Conservation (phyloP, 1,140 invertebrate genomes). For the Tetramorium alpestre region DNA sequence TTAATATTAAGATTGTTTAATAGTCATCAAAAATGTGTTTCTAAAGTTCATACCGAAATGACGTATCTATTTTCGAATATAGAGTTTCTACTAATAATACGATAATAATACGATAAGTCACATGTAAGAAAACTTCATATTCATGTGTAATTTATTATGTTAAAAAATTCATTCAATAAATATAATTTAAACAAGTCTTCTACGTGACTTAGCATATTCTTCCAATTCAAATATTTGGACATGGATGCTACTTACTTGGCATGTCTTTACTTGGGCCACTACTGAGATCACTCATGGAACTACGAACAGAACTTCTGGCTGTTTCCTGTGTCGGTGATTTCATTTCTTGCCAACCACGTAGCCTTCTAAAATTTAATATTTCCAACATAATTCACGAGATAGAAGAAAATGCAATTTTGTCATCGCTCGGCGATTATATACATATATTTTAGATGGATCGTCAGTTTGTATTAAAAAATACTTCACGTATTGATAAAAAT, state of each 20-base stretch:
- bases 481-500: background rate
- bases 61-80: background rate
- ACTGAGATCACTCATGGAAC: slow-evolving; percentile 85
- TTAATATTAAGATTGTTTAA: background rate
- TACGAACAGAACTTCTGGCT: slow-evolving; percentile 84
- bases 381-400: background rate
- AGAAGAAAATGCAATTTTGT: background rate
- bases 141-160: background rate
- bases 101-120: background rate
- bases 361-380: slow-evolving; percentile 75
- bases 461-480: background rate
- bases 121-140: background rate
- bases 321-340: slow-evolving; percentile 83
- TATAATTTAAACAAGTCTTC: background rate
- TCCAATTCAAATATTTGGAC: background rate
- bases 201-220: slow-evolving; percentile 2
- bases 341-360: slow-evolving; percentile 79
- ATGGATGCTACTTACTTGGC: slow-evolving; percentile 79
- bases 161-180: background rate
- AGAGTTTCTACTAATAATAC: background rate
- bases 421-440: background rate
- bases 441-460: background rate
- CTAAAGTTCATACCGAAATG: background rate
- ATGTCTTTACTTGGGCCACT: slow-evolving; percentile 82
- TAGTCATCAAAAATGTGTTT: background rate